Percentiles rank a stretch among this genome's conserved stretches.
These are phyloP conservation scores for Saccopteryx bilineata DNA, from an alignment of 2,113 vertebrate genomes.

Conservation along the genomic window DNA sequence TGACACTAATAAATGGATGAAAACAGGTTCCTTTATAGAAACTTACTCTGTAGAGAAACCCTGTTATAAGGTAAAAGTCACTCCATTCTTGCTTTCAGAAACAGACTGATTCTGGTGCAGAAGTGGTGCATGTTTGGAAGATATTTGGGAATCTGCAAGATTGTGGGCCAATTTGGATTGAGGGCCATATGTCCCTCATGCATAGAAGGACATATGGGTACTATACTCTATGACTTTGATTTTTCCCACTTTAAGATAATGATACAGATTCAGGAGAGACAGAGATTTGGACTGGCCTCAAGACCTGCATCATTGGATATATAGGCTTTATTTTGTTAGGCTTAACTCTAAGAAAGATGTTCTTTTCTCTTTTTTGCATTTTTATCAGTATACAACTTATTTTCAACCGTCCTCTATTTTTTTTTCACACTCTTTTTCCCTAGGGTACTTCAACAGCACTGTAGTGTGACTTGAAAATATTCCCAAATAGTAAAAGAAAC, in stretches of 20 bases:
- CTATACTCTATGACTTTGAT: background rate
- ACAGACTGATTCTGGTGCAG: background rate
- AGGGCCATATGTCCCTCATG: background rate
- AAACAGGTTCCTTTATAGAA: conserved; percentile 12
- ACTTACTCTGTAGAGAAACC: background rate
- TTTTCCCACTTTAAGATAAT: background rate
- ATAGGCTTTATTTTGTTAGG: background rate
- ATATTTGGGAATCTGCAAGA: background rate
- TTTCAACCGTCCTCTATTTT: background rate
- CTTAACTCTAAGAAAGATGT: background rate
- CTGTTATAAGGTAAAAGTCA: background rate
- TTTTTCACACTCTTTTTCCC: background rate
- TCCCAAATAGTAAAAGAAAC: conserved; percentile 16
- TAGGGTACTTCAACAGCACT: background rate
- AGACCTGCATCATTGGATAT: background rate
- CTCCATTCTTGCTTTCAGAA: background rate
- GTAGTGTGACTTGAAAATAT: conserved; percentile 24
- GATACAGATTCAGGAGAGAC: background rate
- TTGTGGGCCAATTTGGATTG: background rate
- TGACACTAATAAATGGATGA: conserved; percentile 32
- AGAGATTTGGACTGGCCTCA: background rate
- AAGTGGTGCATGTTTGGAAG: background rate
- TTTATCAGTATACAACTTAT: background rate
- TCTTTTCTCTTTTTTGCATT: background rate
- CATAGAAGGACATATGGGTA: background rate